Evolutionary conservation across 2,113 vertebrate species (phyloP), one percentile per base, ranked within the genome.

Genomic region (Tauraco erythrolophus): DNA sequence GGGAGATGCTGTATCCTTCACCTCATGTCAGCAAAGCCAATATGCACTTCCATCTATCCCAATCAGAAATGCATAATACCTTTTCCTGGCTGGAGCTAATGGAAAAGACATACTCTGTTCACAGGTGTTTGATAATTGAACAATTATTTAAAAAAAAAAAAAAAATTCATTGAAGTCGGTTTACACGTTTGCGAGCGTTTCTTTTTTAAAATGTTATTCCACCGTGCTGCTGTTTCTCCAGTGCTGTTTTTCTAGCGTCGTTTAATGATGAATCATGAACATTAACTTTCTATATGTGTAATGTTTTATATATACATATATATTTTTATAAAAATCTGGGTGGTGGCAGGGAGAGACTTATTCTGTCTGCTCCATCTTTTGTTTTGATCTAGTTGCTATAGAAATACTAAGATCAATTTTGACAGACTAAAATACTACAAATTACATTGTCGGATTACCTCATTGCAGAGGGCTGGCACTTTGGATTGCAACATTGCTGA

Each of bases 401-500:
- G 91, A 93, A 96, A 98, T 92, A 46, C 82, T 28, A 48, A 89
- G 97, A 97, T 98, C 98, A 92, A 89, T 97, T 98, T 98, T 96
- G 94, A 97, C 97, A 90, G 96, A 68, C 64, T 95, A 70, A 97
- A 97, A 92, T 85, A 18, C 87, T 97, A 96, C 97, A 98, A 98
- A 98, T 98, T 96, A 98, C 96, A 88, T 93, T 98, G 97, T 97
- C 57, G 91, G 97, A 98, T 98, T 97, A 99, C 98, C 98, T 98
- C 98, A 98, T 98, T 98, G 96, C 97, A 95, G 97, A 95, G 89
- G 92, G 95, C 96, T 94, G 97, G 98, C 98, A 98, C 98, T 97
- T 94, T 88, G 97, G 97, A 94, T 96, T 96, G 97, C 96, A 98
- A 94, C 98, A 97, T 96, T 97, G 86, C 97, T 98, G 97, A 95